Evolutionary conservation across 2,113 vertebrate genomes (phyloP).

Genomic region (Polypterus senegalus): DNA sequence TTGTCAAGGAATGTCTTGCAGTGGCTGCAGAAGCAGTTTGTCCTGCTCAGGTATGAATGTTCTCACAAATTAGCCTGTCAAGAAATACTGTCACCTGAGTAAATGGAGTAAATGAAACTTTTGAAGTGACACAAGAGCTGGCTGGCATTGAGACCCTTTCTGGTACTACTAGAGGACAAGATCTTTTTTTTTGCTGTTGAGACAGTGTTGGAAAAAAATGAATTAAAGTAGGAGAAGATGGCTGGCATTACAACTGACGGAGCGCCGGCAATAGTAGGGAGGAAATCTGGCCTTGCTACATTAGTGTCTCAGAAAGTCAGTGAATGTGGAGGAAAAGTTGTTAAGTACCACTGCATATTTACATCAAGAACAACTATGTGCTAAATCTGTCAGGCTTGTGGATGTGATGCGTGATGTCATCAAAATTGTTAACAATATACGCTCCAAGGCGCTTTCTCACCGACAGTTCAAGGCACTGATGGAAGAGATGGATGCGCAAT

Average conservation of each 20-base stretch:
- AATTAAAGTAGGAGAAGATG: conserved; percentile 3
- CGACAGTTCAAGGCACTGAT: conserved; percentile 6
- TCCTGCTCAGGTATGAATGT: too few species aligned
- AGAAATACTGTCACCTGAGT: too few species aligned
- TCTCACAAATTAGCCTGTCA: too few species aligned
- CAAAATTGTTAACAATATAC: conserved; percentile 1
- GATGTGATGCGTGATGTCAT: neutral
- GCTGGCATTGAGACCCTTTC: too few species aligned
- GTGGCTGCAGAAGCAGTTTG: too few species aligned
- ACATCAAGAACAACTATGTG: conserved; percentile 1
- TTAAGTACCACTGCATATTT: neutral
- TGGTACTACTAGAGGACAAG: conserved; percentile 1
- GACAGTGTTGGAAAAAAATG: conserved; percentile 2
- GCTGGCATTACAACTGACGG: conserved; percentile 2
- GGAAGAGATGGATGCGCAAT: too few species aligned
- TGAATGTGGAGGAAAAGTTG: conserved; percentile 2
- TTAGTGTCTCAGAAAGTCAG: neutral
- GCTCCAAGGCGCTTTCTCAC: conserved; percentile 7
- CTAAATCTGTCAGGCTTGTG: conserved; percentile 1
- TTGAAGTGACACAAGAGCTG: too few species aligned
- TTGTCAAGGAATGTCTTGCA: too few species aligned
- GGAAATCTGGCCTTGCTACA: too few species aligned
- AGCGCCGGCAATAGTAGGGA: conserved; percentile 6
- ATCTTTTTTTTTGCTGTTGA: neutral
- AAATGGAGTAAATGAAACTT: too few species aligned